Percentiles rank a stretch among this genome's conserved stretches.
These are phyloP conservation scores for Lota lota DNA, from an alignment of 2,113 vertebrate species.

Conservation along the genomic window DNA sequence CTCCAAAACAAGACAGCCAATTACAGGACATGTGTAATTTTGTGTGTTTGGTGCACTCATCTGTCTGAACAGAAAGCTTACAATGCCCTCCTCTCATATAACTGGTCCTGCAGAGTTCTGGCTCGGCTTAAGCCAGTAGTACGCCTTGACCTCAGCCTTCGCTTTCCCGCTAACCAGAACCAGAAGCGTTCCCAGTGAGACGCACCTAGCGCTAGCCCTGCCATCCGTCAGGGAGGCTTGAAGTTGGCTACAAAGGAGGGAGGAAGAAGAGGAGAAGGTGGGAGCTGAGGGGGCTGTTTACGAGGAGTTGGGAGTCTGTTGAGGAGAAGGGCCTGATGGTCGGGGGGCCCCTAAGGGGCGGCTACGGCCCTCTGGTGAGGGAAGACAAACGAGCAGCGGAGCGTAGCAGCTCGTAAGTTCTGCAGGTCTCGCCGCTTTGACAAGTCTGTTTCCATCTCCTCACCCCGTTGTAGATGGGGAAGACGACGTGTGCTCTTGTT, in stretches of 20 bases:
- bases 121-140: slow-evolving; percentile 51
- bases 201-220: slow-evolving; percentile 70
- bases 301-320: slow-evolving; percentile 20
- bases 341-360: slow-evolving; percentile 52
- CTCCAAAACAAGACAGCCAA: not conserved
- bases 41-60: slow-evolving; percentile 28
- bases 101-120: slow-evolving; percentile 41
- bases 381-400: slow-evolving; percentile 65
- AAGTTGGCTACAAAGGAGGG: slow-evolving; percentile 43
- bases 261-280: slow-evolving; percentile 30
- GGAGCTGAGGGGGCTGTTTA: slow-evolving; percentile 15
- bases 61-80: slow-evolving; percentile 25
- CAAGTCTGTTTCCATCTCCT: slow-evolving; percentile 29
- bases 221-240: slow-evolving; percentile 77
- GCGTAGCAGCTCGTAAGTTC: slow-evolving; percentile 63
- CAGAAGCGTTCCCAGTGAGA: slow-evolving; percentile 79
- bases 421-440: slow-evolving; percentile 8
- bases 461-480: slow-evolving; percentile 14
- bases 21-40: slow-evolving; percentile 14
- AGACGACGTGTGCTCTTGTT: slow-evolving; percentile 17
- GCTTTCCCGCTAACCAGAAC: slow-evolving; percentile 79
- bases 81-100: slow-evolving; percentile 13
- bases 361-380: slow-evolving; percentile 56
- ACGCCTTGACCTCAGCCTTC: slow-evolving; percentile 49
- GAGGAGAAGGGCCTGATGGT: slow-evolving; percentile 53